Evolutionary conservation across 2,888 invertebrate genomes (phyloP).

Genomic region (Fragum fragum): DNA sequence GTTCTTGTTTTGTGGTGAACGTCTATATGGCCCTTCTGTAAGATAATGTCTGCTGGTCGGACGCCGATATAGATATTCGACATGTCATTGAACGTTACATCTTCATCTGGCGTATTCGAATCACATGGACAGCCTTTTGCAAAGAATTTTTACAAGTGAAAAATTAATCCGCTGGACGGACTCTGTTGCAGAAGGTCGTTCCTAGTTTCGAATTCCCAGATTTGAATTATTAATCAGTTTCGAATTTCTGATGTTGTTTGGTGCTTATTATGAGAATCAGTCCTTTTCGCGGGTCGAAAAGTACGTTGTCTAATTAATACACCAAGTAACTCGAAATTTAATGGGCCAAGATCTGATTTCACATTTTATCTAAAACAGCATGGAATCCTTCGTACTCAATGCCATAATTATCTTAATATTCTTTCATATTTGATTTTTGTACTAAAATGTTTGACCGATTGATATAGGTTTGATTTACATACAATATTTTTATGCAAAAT

Average conservation of each 20-base stretch:
- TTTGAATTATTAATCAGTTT: background rate
- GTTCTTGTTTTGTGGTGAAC: slow-evolving; percentile 6
- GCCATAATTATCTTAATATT: no score
- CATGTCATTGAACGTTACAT: background rate
- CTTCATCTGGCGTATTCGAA: slow-evolving; percentile 1
- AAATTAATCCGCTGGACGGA: slow-evolving; percentile 63
- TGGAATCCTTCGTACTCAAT: no score
- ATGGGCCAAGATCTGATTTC: no score
- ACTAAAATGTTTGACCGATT: no score
- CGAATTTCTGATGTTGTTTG: background rate
- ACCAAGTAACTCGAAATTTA: background rate
- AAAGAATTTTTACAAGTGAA: slow-evolving; percentile 45
- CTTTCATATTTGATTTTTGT: no score
- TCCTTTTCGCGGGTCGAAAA: background rate
- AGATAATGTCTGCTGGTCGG: slow-evolving; percentile 42
- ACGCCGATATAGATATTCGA: slow-evolving; percentile 22
- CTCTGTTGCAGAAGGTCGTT: slow-evolving; percentile 45
- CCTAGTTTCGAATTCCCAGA: slow-evolving; percentile 1
- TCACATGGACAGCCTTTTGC: slow-evolving; percentile 35
- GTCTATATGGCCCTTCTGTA: slow-evolving; percentile 18
- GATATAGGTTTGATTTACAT: no score
- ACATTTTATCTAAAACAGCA: no score
- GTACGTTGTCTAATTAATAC: background rate
- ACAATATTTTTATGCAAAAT: no score
- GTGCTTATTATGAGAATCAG: background rate